These are phyloP conservation scores for Poeciliopsis turrubarensis DNA, from an alignment of 2,113 vertebrate species.

Conservation along the genomic window DNA sequence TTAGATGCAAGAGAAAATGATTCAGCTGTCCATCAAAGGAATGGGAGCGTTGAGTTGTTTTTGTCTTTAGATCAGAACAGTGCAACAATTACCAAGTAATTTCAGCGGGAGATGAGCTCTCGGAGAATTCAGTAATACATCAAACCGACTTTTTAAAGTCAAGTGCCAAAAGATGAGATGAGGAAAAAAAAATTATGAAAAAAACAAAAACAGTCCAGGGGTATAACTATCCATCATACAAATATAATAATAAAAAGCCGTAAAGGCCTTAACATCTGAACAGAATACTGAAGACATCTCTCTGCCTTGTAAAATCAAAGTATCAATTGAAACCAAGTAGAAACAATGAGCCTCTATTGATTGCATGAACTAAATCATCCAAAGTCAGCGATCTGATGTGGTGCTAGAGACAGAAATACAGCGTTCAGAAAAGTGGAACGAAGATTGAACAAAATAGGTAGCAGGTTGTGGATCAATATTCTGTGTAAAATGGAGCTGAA, in stretches of 20 bases:
- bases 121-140: conserved; percentile 58
- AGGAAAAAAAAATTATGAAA: conserved; percentile 1
- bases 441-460: conserved; percentile 37
- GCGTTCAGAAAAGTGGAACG: conserved; percentile 34
- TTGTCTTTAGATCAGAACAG: conserved; percentile 57
- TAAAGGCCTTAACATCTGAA: conserved; percentile 14
- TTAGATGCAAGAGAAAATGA: conserved; percentile 22
- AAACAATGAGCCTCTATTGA: conserved; percentile 46
- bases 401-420: conserved; percentile 19
- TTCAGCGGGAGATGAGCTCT: conserved; percentile 59
- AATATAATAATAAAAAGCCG: background rate
- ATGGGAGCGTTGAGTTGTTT: conserved; percentile 52
- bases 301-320: conserved; percentile 34
- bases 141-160: conserved; percentile 48
- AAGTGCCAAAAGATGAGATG: conserved; percentile 40
- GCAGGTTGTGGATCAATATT: conserved; percentile 27
- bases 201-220: background rate
- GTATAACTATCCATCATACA: conserved; percentile 17
- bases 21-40: conserved; percentile 57
- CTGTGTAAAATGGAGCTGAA: conserved; percentile 19
- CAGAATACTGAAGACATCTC: conserved; percentile 32
- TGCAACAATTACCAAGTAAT: conserved; percentile 65
- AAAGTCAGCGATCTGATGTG: conserved; percentile 21
- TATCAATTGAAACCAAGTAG: conserved; percentile 45
- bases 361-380: conserved; percentile 39